These are phyloP conservation scores for Scaptomyza montana DNA, from an alignment of 1,140 invertebrate genomes.

Conservation along the genomic window DNA sequence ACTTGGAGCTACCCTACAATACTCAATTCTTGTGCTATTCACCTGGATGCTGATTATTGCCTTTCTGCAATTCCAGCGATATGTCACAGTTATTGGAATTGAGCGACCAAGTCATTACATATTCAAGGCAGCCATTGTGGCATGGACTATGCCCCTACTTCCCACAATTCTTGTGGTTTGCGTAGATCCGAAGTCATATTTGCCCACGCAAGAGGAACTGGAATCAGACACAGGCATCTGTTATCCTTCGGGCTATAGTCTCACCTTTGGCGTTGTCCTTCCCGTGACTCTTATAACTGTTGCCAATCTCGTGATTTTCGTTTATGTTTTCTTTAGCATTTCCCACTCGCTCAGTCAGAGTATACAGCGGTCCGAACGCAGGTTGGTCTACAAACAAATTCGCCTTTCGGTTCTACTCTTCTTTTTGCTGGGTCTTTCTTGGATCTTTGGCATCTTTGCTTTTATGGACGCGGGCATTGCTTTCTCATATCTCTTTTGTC, in stretches of 20 bases:
- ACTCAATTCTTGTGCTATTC: slow-evolving; percentile 86
- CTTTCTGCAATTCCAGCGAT: slow-evolving; percentile 87
- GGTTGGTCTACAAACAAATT: slow-evolving; percentile 83
- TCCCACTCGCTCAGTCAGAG: slow-evolving; percentile 84
- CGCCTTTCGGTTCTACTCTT: slow-evolving; percentile 86
- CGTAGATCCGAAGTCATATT: slow-evolving; percentile 85
- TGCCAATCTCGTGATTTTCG: slow-evolving; percentile 86
- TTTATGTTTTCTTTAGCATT: slow-evolving; percentile 85
- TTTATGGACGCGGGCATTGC: slow-evolving; percentile 84
- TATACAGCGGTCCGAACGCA: slow-evolving; percentile 77
- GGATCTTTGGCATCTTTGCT: slow-evolving; percentile 87
- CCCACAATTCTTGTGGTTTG: slow-evolving; percentile 84
- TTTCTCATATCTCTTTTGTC: slow-evolving; percentile 87
- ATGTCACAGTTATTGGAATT: slow-evolving; percentile 86
- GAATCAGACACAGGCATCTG: slow-evolving; percentile 83
- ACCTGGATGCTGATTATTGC: slow-evolving; percentile 89
- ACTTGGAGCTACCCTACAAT: slow-evolving; percentile 86
- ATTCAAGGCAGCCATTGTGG: slow-evolving; percentile 85
- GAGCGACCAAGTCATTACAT: slow-evolving; percentile 85
- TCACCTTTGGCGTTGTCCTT: slow-evolving; percentile 85
- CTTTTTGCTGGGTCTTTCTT: slow-evolving; percentile 87
- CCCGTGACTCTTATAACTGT: slow-evolving; percentile 85
- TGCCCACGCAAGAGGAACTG: slow-evolving; percentile 61
- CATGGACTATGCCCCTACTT: slow-evolving; percentile 85
- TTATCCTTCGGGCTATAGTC: slow-evolving; percentile 85